These are phyloP conservation scores for Cephus rjabovi DNA, from an alignment of 2,888 invertebrate species.

Conservation along the genomic window DNA sequence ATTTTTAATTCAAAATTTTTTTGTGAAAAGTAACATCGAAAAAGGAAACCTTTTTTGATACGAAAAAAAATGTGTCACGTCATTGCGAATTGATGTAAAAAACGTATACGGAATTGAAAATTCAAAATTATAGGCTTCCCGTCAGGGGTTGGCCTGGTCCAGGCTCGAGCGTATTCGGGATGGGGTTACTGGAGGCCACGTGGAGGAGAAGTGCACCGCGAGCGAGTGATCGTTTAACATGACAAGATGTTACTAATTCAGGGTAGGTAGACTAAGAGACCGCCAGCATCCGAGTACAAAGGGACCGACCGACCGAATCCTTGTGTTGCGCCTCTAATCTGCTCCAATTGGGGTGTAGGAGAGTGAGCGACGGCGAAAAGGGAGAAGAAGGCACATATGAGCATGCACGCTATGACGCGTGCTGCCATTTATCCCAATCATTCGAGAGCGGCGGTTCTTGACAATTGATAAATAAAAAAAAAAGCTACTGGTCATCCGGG, in stretches of 20 bases:
- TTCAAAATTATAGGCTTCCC: background rate
- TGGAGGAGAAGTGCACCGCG: background rate
- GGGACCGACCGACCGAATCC: constrained; percentile 62
- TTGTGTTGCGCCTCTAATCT: constrained; percentile 62
- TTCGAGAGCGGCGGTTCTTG: constrained; percentile 53
- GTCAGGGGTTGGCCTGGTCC: background rate
- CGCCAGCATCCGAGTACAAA: constrained; percentile 51
- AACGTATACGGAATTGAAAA: background rate
- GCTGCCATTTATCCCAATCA: constrained; percentile 66
- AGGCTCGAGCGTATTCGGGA: background rate
- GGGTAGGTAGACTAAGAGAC: constrained; percentile 49
- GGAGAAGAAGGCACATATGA: constrained; percentile 36
- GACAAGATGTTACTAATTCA: constrained; percentile 63
- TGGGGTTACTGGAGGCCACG: background rate
- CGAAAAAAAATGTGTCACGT: background rate
- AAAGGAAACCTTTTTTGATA: too few species aligned
- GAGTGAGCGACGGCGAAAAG: constrained; percentile 34
- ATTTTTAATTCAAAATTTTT: background rate
- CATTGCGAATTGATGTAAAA: background rate
- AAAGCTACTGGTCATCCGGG: constrained; percentile 58
- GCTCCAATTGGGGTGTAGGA: constrained; percentile 60
- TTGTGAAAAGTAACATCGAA: background rate
- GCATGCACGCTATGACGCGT: constrained; percentile 58
- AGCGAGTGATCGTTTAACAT: constrained; percentile 52
- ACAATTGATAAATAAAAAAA: constrained; percentile 61